Conservation (phyloP, 2,888 invertebrate species). For the Cyrtodaria siliqua region DNA sequence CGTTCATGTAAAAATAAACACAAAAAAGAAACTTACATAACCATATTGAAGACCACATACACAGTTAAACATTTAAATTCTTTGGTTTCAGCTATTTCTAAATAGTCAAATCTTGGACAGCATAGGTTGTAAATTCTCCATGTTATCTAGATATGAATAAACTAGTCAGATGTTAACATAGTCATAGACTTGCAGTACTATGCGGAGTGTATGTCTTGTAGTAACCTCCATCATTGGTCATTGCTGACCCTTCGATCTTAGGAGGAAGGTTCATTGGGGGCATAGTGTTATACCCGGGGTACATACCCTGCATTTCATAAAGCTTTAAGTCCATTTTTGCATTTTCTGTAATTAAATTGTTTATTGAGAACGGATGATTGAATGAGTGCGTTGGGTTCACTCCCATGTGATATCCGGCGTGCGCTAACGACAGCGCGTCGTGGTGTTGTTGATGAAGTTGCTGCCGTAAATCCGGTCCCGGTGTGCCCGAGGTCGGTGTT, state of each 20-base stretch:
- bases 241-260: conserved; percentile 62
- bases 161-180: too few species aligned
- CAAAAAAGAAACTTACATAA: background rate
- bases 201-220: conserved; percentile 81
- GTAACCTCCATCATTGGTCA: conserved; percentile 74
- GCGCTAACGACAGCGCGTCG: conserved; percentile 68
- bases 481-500: conserved; percentile 54
- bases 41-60: too few species aligned
- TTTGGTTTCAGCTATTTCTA: too few species aligned
- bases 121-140: too few species aligned
- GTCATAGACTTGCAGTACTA: conserved; percentile 79
- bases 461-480: conserved; percentile 60
- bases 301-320: conserved; percentile 89
- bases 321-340: conserved; percentile 94
- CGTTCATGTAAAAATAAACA: background rate
- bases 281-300: conserved; percentile 71
- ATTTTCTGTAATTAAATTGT: conserved; percentile 93
- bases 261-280: conserved; percentile 67
- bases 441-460: conserved; percentile 65
- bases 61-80: too few species aligned
- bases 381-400: conserved; percentile 85
- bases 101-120: too few species aligned
- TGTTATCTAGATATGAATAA: too few species aligned
- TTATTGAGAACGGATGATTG: conserved; percentile 97
- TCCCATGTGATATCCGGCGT: conserved; percentile 72